Evolutionary conservation across 2,113 vertebrate species (phyloP), one percentile per base, ranked within the genome.

Genomic region (Serilophus lunatus): DNA sequence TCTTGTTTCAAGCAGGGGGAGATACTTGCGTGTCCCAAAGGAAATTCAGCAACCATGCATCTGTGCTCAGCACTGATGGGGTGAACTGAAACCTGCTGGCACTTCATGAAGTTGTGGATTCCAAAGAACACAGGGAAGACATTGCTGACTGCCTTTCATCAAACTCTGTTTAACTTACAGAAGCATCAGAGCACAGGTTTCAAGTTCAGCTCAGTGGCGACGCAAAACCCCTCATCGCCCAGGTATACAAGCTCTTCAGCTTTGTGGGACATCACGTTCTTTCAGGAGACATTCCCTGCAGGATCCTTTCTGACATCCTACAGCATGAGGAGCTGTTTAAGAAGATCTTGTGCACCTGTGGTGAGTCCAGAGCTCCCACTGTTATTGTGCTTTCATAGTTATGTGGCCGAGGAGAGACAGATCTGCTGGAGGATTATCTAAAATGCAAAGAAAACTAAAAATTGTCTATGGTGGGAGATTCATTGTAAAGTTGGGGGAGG

Each of bases 191-290:
- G 36, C 1, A 1, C 35, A 49, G 16, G 31, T 35, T 13, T 35
- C 22, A 3, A 7, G 11, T 18, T 23, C 33, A 42, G 11, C 45
- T 77, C 53, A 51, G 9, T 4, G 2, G 12, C 4, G 0, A 5
- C 0, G 45, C 33, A 1, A 4, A 36, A 22, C 3, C 1, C 11
- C 26, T 77, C 35, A 53, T 77, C 20, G 4, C 17, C 22, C 19
- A 1, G 5, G 11, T 77, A 6, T 26, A 11, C 4, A 1, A 0
- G 2, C 22, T 86, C 36, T 31, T 1, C 45, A 14, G 2, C 45
- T 44, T 77, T 2, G 8, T 68, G 36, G 63, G 63, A 17, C 20
- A 0, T 5, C 1, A 7, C 2, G 1, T 77, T 17, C 45, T 77
- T 33, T 13, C 2, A 2, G 83, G 72, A 26, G 83, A 86, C 18